Base-by-base conservation (phyloP, 2,888 invertebrate species). In the Epinotia bilunana region DNA sequence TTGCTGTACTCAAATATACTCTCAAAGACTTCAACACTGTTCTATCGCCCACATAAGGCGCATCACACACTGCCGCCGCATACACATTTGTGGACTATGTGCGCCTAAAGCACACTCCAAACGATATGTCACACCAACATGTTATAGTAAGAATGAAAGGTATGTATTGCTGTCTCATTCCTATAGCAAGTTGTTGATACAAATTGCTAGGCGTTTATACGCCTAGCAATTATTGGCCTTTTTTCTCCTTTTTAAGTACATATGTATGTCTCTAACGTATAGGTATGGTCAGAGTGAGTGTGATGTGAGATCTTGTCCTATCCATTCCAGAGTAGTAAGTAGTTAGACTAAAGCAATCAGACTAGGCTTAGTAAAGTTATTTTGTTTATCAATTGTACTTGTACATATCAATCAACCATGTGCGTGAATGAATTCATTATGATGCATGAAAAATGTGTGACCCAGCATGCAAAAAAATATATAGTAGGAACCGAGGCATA, bases 311-410 rank as follows among this genome's bases (percentile, higher is more conserved):
- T 28, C 28, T 33, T 60, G 46, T 46, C 79, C 58, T 78, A 71
- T 85, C 82, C 89, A 88, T 87, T 88, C 88, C 87, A 86, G 61
- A 74, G 76, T 86, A 86, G 83, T 80, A 75, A 80, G 79, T 82
- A 79, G 70, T 83, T 73, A 68, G 49, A 61, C 18, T 78, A 80
- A 78, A 79, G 83, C 85, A 83, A 86, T 84, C 83, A 83, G 77
- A 78, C 13, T 53, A 61, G 28, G 49, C 55, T 57, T 61, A 62
- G 46, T 72, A 62, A 63, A 16, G 57, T 18, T 57, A 57, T 16
- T 39, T 57, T 18, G n/a, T 28, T 23, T 28, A n/a, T 63, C 43
- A 61, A 16, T 60, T 55, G 43, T 72, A 72, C 55, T 20, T 43
- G 64, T 55, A 57, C 23, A 57, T 18, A 39, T 2, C 53, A 57